These are phyloP conservation scores for Oenanthe oenanthe DNA, from an alignment of 2,113 vertebrate species.

Conservation along the genomic window DNA sequence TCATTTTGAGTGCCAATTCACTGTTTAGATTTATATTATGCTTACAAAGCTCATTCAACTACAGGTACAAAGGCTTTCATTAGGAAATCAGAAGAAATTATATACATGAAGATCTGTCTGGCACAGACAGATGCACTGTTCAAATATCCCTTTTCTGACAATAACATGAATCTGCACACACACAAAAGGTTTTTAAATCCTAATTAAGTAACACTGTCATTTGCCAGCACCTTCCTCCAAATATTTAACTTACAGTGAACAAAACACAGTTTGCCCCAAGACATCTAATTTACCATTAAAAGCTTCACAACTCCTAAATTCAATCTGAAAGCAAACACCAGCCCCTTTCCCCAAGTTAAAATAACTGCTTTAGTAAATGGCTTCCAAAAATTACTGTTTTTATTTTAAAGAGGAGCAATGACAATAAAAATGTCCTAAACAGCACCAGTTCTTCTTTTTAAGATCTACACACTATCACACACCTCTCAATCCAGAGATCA, in stretches of 20 bases:
- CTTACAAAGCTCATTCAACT: neutral
- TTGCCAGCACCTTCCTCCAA: neutral
- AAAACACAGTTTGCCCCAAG: neutral
- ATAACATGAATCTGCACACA: neutral
- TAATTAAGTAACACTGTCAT: neutral
- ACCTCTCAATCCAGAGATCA: neutral
- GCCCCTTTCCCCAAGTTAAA: neutral
- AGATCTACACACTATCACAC: neutral
- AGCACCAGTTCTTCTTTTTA: neutral
- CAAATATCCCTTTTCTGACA: neutral
- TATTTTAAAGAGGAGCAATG: neutral
- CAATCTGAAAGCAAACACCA: neutral
- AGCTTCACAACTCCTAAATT: neutral
- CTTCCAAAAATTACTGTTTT: neutral
- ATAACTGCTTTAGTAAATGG: neutral
- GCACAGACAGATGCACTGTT: neutral
- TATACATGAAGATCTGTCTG: neutral
- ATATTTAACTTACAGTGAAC: neutral
- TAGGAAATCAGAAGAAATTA: neutral
- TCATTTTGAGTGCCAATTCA: neutral
- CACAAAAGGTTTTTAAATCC: accelerated
- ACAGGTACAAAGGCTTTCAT: neutral
- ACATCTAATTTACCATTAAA: neutral
- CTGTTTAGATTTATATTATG: neutral
- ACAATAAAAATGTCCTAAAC: neutral